Conservation (phyloP, 2,113 vertebrate species). For the Machaerirhynchus nigripectus region DNA sequence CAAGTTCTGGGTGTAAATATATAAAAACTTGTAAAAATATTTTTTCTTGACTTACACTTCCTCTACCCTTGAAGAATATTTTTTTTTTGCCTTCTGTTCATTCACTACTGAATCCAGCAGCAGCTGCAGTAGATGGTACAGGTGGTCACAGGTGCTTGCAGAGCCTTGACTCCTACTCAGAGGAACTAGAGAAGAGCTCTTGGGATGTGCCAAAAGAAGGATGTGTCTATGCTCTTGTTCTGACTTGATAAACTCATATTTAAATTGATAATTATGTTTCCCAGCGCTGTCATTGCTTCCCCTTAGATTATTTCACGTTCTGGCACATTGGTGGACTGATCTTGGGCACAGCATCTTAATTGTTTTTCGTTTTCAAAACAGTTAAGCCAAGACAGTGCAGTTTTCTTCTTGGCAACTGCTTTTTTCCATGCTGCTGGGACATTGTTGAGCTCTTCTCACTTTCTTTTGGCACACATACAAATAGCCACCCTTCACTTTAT, state of each 20-base stretch:
- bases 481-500: not conserved
- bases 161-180: not conserved
- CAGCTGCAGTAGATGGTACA: not conserved
- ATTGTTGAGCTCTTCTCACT: not conserved
- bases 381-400: not conserved
- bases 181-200: not conserved
- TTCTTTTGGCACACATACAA: not conserved
- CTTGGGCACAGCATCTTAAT: not conserved
- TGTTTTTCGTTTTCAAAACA: constrained; percentile 7
- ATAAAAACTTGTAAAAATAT: not conserved
- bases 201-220: not conserved
- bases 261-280: not conserved
- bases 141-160: not conserved
- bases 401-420: not conserved
- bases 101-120: not conserved
- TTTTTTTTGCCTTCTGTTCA: not conserved
- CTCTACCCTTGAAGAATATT: not conserved
- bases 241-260: not conserved
- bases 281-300: not conserved
- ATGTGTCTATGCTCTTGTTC: not conserved
- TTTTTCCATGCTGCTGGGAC: not conserved
- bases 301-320: not conserved
- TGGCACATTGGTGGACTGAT: not conserved
- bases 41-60: not conserved
- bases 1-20: not conserved